Percentiles rank a stretch among this genome's conserved stretches.
Conservation (phyloP, 2,113 vertebrate genomes). For the Zapornia atra region DNA sequence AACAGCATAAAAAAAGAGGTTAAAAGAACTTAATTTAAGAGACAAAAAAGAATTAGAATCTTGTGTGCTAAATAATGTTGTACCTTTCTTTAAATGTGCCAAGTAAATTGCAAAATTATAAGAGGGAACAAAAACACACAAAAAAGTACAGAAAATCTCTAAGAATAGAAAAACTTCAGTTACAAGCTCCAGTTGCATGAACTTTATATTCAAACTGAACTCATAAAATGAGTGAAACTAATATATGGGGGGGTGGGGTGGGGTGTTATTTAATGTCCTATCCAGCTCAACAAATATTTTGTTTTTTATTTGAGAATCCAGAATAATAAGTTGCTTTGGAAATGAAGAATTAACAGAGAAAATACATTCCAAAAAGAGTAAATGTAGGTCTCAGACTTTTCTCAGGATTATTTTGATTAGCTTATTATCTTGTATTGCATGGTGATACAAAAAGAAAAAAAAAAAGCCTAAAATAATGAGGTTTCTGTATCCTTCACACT, state of each 20-base stretch:
- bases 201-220: neutral
- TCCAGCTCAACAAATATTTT: neutral
- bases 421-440: neutral
- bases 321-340: neutral
- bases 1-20: neutral
- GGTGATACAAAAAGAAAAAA: neutral
- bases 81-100: neutral
- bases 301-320: neutral
- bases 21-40: neutral
- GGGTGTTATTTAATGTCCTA: neutral
- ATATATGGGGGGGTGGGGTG: rapidly evolving
- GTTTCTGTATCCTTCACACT: neutral
- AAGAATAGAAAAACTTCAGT: neutral
- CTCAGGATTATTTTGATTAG: slow-evolving; percentile 11
- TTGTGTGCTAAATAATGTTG: neutral
- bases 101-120: neutral
- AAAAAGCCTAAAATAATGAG: slow-evolving; percentile 11
- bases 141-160: neutral
- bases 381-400: neutral
- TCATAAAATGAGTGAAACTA: neutral
- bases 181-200: neutral
- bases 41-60: neutral
- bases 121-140: neutral
- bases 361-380: slow-evolving; percentile 6
- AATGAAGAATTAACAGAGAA: neutral